These are phyloP conservation scores for Acleris cristana DNA, from an alignment of 2,888 invertebrate species.

Conservation along the genomic window DNA sequence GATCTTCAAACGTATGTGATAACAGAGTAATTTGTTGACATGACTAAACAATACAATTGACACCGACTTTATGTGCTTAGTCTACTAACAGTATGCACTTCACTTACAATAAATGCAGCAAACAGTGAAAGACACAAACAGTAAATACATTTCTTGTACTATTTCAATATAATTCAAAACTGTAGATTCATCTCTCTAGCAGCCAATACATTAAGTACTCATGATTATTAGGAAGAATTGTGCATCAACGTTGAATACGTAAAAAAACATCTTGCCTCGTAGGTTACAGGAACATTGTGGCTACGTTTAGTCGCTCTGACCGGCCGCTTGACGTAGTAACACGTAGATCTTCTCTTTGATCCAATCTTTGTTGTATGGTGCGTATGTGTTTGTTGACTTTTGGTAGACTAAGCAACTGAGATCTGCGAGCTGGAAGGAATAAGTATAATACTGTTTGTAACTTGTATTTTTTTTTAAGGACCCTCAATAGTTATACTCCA, in stretches of 20 bases:
- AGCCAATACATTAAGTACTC: background rate
- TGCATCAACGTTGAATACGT: background rate
- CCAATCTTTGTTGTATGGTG: constrained; percentile 99
- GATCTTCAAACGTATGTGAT: no score
- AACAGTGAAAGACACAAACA: no score
- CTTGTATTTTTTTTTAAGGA: no score
- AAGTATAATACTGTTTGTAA: background rate
- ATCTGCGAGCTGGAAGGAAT: constrained; percentile 88
- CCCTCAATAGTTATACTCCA: no score
- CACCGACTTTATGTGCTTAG: no score
- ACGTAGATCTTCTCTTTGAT: constrained; percentile 99
- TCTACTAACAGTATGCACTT: no score
- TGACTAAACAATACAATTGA: no score
- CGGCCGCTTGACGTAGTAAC: constrained; percentile 95
- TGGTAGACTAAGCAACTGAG: constrained; percentile 98
- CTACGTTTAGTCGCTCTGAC: constrained; percentile 71
- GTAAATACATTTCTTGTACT: no score
- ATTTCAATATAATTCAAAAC: no score
- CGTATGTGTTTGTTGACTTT: constrained; percentile 97
- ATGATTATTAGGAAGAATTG: background rate
- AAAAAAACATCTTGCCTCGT: background rate
- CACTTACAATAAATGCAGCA: no score
- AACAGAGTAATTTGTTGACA: no score
- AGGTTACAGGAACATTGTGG: constrained; percentile 1
- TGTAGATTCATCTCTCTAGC: no score